A percentile compares a stretch with the other conserved stretches of the same genome.
phyloP scores from a whole-genome alignment of 2,888 invertebrate species.

The Drosophila mimica region DNA sequence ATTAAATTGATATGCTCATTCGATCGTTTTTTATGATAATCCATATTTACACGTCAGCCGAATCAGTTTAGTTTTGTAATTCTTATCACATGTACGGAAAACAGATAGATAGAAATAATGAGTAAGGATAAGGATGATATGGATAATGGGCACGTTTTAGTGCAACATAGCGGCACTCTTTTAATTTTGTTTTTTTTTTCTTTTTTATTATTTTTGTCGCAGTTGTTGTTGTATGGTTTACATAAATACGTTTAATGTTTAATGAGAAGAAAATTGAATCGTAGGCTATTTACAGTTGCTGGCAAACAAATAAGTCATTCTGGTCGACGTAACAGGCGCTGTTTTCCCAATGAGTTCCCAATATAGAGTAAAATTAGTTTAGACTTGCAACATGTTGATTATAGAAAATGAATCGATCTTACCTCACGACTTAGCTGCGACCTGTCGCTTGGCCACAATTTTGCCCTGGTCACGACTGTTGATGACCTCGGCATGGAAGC shows the following conservation, averaged over 20 bases:
- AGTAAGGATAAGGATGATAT: constrained; percentile 6
- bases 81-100: constrained; percentile 76
- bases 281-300: constrained; percentile 76
- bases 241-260: constrained; percentile 78
- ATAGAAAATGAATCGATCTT: neutral
- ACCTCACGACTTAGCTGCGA: constrained; percentile 67
- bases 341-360: neutral
- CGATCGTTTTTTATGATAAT: neutral
- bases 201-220: constrained; percentile 24
- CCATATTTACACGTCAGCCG: constrained; percentile 50
- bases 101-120: constrained; percentile 37
- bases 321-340: constrained; percentile 28
- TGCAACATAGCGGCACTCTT: constrained; percentile 45
- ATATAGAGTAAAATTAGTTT: neutral
- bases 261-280: constrained; percentile 72
- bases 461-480: constrained; percentile 87
- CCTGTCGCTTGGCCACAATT: constrained; percentile 82
- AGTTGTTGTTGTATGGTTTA: constrained; percentile 39
- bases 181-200: neutral
- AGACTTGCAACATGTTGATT: neutral
- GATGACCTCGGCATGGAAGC: constrained; percentile 90
- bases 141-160: constrained; percentile 28
- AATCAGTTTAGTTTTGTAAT: constrained; percentile 60
- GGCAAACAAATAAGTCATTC: constrained; percentile 54
- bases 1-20: neutral